Base-by-base conservation (phyloP, 2,888 invertebrate species). In the Acrobeloides nanus region DNA sequence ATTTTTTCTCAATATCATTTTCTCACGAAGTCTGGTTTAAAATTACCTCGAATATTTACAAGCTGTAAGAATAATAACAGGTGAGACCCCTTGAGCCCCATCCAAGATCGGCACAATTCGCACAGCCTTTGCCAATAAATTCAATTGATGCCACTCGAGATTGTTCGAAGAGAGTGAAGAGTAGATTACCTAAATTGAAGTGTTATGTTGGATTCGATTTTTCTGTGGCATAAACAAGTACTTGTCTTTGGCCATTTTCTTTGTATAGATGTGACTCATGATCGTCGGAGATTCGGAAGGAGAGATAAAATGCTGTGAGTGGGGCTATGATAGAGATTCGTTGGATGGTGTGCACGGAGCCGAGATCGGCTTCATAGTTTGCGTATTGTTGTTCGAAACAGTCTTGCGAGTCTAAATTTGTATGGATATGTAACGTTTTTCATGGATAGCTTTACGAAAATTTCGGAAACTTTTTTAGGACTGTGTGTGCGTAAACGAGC, bases 131-230 rank as follows among this genome's bases (percentile, higher is more conserved):
- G 66, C 61, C 23, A 70, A 25, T 33, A 68, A 34, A 31, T 61
- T 51, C n/a, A 58, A 24, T n/a, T 38, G 38, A 5, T 53, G 42
- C 60, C 60, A 60, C 43, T 70, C 70, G 34, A 66, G 51, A 44
- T 62, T 58, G 15, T 55, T 59, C 52, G 68, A 67, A 18, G 66
- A 66, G 34, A 62, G 50, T 6, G 70, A 68, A 4, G 70, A 66
- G 39, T 70, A 66, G 34, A 70, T 51, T 10, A 70, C 57, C 68
- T 66, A 48, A 6, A 59, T 37, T 35, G 3, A 20, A 1, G 29
- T n/a, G n/a, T n/a, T n/a, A n/a, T n/a, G n/a, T n/a, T n/a, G n/a
- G n/a, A n/a, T n/a, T n/a, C n/a, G n/a, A n/a, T n/a, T n/a, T n/a
- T n/a, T n/a, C n/a, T n/a, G n/a, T n/a, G n/a, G n/a, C n/a, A n/a